phyloP scores from a whole-genome alignment of 1,140 invertebrate species.

The Lasioglossum albipes region DNA sequence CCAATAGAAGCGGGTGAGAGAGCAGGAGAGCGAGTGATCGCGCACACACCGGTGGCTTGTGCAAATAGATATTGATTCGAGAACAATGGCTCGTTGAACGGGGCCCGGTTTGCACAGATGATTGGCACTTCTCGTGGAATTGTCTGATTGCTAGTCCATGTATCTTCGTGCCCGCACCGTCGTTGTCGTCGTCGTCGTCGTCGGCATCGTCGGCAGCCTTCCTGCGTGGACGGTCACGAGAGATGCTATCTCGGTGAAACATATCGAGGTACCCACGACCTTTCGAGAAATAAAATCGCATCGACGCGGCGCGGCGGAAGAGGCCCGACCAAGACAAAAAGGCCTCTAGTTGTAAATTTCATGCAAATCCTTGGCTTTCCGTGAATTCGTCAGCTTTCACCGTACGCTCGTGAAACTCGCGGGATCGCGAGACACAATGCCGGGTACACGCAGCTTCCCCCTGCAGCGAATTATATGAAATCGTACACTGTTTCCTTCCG shows the following conservation, averaged over 20 bases:
- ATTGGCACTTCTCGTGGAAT: conserved; percentile 38
- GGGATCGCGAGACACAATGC: conserved; percentile 19
- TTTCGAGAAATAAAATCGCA: conserved; percentile 35
- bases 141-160: background rate
- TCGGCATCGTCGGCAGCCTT: background rate
- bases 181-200: too few relatives aligned
- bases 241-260: conserved; percentile 43
- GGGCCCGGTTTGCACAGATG: conserved; percentile 12
- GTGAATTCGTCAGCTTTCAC: conserved; percentile 46
- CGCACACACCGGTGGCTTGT: background rate
- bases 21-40: background rate
- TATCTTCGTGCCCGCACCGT: background rate
- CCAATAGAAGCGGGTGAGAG: background rate
- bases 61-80: conserved; percentile 30
- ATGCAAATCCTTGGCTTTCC: conserved; percentile 41
- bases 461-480: background rate
- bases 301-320: background rate
- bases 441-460: conserved; percentile 11
- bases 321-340: conserved; percentile 22
- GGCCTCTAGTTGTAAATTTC: conserved; percentile 37
- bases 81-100: conserved; percentile 40
- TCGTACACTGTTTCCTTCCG: background rate
- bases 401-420: conserved; percentile 13
- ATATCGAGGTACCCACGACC: conserved; percentile 43
- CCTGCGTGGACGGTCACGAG: conserved; percentile 22